These are phyloP conservation scores for Aphelenchoides avenae DNA, from an alignment of 1,140 invertebrate species.

Conservation along the genomic window DNA sequence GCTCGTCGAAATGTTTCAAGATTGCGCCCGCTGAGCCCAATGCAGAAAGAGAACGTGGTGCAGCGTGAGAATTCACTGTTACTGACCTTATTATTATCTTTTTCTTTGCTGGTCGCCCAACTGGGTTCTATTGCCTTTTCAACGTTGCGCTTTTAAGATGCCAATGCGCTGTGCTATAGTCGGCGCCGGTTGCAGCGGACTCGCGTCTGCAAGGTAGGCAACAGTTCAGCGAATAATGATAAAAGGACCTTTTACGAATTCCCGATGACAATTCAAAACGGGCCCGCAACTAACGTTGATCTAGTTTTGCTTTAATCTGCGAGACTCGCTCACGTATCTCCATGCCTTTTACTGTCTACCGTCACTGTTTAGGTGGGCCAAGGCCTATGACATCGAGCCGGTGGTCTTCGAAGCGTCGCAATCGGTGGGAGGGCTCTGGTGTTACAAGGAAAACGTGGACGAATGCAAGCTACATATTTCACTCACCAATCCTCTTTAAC, in stretches of 20 bases:
- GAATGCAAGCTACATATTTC: background rate
- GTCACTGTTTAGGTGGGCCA: slow-evolving; percentile 4
- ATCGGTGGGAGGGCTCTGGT: background rate
- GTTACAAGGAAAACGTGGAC: background rate
- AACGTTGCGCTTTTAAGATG: too few relatives aligned
- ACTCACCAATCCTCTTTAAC: background rate
- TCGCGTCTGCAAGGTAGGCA: background rate
- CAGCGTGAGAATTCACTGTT: too few relatives aligned
- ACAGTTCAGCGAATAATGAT: background rate
- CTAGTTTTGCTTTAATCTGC: background rate
- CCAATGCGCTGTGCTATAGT: background rate
- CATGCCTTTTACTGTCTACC: too few relatives aligned
- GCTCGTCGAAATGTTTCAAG: too few relatives aligned
- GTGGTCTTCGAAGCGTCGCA: background rate
- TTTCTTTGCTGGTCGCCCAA: too few relatives aligned
- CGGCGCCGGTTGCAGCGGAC: background rate
- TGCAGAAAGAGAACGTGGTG: too few relatives aligned
- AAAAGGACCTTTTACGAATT: too few relatives aligned
- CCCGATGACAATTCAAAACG: too few relatives aligned
- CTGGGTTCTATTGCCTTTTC: too few relatives aligned
- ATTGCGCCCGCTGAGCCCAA: too few relatives aligned
- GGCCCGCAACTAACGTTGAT: background rate
- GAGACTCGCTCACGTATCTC: too few relatives aligned
- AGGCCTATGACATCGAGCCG: background rate
- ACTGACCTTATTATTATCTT: too few relatives aligned